Percentiles rank a stretch among this genome's conserved stretches.
Evolutionary conservation across 2,113 vertebrate species (phyloP).

Genomic region (Felis catus): DNA sequence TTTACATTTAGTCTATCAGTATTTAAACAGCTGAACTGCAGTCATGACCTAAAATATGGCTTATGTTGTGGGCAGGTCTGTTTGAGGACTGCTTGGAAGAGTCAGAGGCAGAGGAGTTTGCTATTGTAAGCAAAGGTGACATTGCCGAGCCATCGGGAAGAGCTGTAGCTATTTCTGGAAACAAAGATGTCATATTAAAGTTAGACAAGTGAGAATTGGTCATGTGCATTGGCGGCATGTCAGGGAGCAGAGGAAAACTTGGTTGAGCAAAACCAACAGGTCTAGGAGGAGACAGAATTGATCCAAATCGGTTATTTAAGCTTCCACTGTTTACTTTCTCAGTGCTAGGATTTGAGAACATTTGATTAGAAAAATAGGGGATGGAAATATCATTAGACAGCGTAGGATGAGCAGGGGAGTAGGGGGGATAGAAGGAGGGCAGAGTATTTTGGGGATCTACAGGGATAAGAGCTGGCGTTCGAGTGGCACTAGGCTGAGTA

Average conservation of each 20-base stretch:
- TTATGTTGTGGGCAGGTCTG: slow-evolving; percentile 99
- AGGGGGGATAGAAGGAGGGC: slow-evolving; percentile 96
- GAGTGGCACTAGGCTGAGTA: slow-evolving; percentile 92
- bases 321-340: slow-evolving; percentile 93
- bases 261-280: slow-evolving; percentile 97
- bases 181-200: slow-evolving; percentile 97
- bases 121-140: slow-evolving; percentile 96
- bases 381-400: slow-evolving; percentile 96
- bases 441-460: slow-evolving; percentile 97
- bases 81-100: slow-evolving; percentile 96
- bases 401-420: slow-evolving; percentile 97
- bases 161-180: slow-evolving; percentile 97
- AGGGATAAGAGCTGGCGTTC: slow-evolving; percentile 94
- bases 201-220: slow-evolving; percentile 97
- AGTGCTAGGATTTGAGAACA: slow-evolving; percentile 95
- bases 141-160: slow-evolving; percentile 97
- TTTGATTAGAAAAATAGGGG: slow-evolving; percentile 98
- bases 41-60: slow-evolving; percentile 98
- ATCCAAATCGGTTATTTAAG: slow-evolving; percentile 96
- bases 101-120: slow-evolving; percentile 95
- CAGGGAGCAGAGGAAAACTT: slow-evolving; percentile 95
- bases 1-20: slow-evolving; percentile 9
- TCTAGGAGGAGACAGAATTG: slow-evolving; percentile 98
- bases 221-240: slow-evolving; percentile 97
- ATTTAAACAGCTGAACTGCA: slow-evolving; percentile 96